A percentile compares a stretch with the other conserved stretches of the same genome.
Evolutionary conservation across 2,888 invertebrate species (phyloP).

Genomic region (Chironomus tentans): DNA sequence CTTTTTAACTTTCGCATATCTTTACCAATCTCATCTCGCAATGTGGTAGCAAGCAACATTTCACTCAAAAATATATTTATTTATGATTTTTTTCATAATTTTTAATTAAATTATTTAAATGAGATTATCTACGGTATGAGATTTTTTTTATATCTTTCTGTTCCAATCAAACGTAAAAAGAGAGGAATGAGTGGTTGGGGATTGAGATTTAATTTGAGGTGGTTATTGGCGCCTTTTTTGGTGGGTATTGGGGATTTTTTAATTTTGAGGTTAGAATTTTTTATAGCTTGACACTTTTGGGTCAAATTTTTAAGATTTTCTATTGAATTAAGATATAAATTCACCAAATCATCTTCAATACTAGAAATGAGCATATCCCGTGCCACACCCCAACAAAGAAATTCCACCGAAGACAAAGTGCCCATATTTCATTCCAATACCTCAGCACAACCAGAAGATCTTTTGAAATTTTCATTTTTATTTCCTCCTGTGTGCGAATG

Average conservation of each 20-base stretch:
- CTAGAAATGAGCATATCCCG: too few relatives aligned
- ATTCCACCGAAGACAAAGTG: too few relatives aligned
- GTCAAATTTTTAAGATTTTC: too few relatives aligned
- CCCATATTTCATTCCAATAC: too few relatives aligned
- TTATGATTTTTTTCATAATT: constrained; percentile 8
- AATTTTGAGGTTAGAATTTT: not conserved
- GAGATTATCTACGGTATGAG: constrained; percentile 15
- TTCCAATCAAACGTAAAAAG: not conserved
- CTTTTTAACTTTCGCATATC: not conserved
- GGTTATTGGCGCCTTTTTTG: too few relatives aligned
- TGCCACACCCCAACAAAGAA: too few relatives aligned
- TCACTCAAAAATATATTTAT: constrained; percentile 1
- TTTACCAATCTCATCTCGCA: not conserved
- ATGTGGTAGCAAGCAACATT: not conserved
- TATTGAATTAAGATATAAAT: too few relatives aligned
- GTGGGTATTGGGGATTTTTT: too few relatives aligned
- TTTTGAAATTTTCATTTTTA: not conserved
- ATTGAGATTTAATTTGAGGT: too few relatives aligned
- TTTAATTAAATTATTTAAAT: constrained; percentile 27
- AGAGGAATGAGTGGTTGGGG: too few relatives aligned
- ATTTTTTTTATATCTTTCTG: not conserved
- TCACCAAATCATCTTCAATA: too few relatives aligned
- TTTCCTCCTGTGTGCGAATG: not conserved
- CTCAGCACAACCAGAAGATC: not conserved
- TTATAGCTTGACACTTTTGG: too few relatives aligned